Conservation (phyloP, 2,113 vertebrate species). For the Periophthalmodon schlosseri region DNA sequence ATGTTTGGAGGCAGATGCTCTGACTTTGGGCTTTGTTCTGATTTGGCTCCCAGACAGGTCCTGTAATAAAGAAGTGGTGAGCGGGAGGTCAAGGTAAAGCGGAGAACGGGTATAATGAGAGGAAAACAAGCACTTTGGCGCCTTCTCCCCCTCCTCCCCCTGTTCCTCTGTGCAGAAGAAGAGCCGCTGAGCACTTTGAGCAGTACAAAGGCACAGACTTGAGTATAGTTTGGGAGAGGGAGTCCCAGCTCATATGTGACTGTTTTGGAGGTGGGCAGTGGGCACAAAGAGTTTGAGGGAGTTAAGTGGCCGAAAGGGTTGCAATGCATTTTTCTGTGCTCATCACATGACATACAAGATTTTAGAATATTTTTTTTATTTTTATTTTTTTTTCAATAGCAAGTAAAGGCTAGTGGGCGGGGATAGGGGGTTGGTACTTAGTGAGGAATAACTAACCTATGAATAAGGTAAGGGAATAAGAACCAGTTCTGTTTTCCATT, state of each 20-base stretch:
- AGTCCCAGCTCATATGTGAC: background rate
- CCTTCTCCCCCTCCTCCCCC: slow-evolving; percentile 1
- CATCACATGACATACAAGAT: no score
- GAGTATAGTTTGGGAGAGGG: slow-evolving; percentile 15
- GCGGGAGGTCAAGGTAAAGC: slow-evolving; percentile 55
- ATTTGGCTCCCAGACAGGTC: slow-evolving; percentile 41
- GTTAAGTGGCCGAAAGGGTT: no score
- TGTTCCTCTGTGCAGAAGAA: background rate
- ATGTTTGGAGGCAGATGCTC: slow-evolving; percentile 15
- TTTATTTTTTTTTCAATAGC: no score
- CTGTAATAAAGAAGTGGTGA: slow-evolving; percentile 44
- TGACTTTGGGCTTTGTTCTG: slow-evolving; percentile 46
- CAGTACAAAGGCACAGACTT: background rate
- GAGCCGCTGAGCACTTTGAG: background rate
- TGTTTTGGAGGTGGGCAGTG: background rate
- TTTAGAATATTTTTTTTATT: no score
- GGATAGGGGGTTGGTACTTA: no score
- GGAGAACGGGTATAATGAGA: slow-evolving; percentile 41
- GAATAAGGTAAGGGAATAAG: no score
- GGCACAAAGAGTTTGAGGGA: background rate
- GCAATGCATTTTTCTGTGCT: no score
- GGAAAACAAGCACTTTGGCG: slow-evolving; percentile 28
- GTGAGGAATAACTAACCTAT: no score
- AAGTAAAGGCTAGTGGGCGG: no score
- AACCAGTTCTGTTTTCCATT: no score